Evolutionary conservation across 2,797 vertebrate genomes (phyloP).

Genomic region (Spheniscus humboldti): DNA sequence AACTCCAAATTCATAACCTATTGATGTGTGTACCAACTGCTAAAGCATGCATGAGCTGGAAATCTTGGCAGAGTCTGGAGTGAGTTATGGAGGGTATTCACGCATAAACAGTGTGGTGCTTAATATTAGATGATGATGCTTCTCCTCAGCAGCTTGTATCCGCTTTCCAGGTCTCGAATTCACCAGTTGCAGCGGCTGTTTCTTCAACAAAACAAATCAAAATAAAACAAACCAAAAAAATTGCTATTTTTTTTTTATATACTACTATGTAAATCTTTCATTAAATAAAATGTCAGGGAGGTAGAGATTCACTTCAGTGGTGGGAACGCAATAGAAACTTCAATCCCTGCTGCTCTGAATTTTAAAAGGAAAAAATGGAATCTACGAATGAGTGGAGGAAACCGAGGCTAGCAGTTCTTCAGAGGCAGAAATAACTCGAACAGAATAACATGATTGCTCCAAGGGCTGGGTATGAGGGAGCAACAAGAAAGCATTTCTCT

Average conservation of each 20-base stretch:
- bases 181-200: background rate
- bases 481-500: background rate
- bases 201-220: background rate
- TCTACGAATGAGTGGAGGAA: background rate
- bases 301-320: background rate
- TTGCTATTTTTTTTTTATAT: background rate
- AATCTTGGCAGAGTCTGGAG: background rate
- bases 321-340: background rate
- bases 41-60: conserved; percentile 28
- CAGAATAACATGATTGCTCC: background rate
- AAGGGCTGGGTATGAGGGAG: background rate
- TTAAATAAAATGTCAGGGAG: background rate
- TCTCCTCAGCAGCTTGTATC: background rate
- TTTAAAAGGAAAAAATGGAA: background rate
- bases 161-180: background rate
- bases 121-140: conserved; percentile 43
- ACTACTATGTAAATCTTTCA: background rate
- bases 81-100: background rate
- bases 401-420: background rate
- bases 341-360: background rate
- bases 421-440: background rate
- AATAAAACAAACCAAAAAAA: background rate
- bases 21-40: conserved; percentile 6
- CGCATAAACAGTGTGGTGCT: background rate
- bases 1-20: background rate